Evolutionary conservation across 2,888 invertebrate species (phyloP).

Genomic region (Diaphora mendica): DNA sequence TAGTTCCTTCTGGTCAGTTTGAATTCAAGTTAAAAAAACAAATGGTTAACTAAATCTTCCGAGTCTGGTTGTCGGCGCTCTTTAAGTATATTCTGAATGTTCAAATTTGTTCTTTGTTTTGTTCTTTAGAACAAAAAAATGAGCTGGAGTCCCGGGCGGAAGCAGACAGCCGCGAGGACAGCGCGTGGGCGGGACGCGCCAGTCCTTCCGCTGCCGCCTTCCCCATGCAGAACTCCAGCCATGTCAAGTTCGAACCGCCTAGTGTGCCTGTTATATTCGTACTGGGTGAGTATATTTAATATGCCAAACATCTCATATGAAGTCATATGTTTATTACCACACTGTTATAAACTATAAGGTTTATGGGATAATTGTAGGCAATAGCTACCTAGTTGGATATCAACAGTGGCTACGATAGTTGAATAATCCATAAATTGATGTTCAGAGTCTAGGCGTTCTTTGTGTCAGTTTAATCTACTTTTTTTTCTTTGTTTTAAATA

Average conservation of each 20-base stretch:
- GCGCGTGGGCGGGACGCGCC: constrained; percentile 85
- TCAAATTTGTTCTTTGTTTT: not conserved
- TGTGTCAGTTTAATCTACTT: too few relatives aligned
- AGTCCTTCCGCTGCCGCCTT: constrained; percentile 90
- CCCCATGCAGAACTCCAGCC: constrained; percentile 92
- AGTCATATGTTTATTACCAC: not conserved
- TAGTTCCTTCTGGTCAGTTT: too few relatives aligned
- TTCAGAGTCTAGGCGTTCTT: too few relatives aligned
- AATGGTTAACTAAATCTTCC: too few relatives aligned
- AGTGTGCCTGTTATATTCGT: constrained; percentile 96
- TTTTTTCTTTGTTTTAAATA: too few relatives aligned
- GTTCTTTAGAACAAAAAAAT: constrained; percentile 90
- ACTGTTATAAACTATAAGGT: not conserved
- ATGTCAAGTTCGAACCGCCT: constrained; percentile 94
- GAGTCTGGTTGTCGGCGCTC: too few relatives aligned
- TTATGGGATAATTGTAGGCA: not conserved
- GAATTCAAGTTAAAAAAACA: too few relatives aligned
- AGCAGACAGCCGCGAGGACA: constrained; percentile 70
- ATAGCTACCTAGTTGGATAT: not conserved
- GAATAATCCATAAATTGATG: too few relatives aligned
- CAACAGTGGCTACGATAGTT: not conserved
- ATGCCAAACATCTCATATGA: not conserved
- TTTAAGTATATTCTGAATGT: not conserved
- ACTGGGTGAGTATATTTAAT: constrained; percentile 87
- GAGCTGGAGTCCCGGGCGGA: constrained; percentile 79